These are phyloP conservation scores for Saiga tatarica DNA, from an alignment of 2,113 vertebrate genomes.

Conservation along the genomic window DNA sequence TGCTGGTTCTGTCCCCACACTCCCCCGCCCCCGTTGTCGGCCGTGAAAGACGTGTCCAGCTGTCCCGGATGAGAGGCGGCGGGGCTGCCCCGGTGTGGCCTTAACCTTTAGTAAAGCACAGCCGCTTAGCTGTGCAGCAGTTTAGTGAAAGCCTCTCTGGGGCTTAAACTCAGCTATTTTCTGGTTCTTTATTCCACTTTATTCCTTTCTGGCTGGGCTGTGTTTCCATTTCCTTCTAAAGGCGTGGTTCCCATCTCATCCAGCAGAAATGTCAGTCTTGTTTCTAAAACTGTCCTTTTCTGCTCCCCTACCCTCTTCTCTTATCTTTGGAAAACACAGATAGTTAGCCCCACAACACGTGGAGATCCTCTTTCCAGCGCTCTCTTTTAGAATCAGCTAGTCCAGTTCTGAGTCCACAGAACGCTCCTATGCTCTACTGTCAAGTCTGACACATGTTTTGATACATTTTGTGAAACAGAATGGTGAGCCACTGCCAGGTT, in stretches of 20 bases:
- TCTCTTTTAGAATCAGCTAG: background rate
- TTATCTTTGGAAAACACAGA: background rate
- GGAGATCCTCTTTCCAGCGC: background rate
- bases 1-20: background rate
- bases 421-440: background rate
- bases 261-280: conserved; percentile 19
- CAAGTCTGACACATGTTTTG: background rate
- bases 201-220: background rate
- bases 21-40: background rate
- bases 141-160: background rate
- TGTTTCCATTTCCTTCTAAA: background rate
- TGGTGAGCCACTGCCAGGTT: background rate
- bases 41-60: conserved; percentile 15
- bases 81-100: background rate
- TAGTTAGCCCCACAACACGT: background rate
- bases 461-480: background rate
- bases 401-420: background rate
- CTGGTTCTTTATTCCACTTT: background rate
- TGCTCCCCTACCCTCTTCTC: background rate
- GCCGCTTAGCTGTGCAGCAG: rapidly evolving
- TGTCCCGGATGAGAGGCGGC: background rate
- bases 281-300: conserved; percentile 8
- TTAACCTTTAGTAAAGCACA: background rate
- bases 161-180: background rate
- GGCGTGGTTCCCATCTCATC: background rate